Percentiles rank a stretch among this genome's conserved stretches.
Conservation (phyloP, 2,113 vertebrate species). For the Pyrgilauda ruficollis region DNA sequence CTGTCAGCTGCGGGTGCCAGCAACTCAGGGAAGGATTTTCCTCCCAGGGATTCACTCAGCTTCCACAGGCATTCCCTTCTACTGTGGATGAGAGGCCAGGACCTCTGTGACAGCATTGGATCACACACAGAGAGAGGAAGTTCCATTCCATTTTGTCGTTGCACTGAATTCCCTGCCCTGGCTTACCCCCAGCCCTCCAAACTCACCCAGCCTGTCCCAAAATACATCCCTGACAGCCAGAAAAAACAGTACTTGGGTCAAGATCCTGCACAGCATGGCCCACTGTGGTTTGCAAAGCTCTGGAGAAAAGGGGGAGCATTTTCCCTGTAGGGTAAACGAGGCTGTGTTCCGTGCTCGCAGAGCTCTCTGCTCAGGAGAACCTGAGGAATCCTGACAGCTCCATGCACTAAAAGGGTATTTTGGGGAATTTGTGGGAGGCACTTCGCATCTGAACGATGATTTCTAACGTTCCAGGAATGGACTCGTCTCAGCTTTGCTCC, state of each 20-base stretch:
- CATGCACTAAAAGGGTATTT: neutral
- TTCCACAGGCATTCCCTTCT: neutral
- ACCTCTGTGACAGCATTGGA: rapidly evolving
- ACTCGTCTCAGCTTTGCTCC: neutral
- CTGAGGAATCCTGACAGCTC: neutral
- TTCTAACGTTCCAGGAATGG: rapidly evolving
- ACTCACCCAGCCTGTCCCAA: neutral
- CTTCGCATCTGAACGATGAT: neutral
- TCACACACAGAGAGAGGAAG: rapidly evolving
- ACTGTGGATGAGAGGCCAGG: neutral
- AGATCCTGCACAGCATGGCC: rapidly evolving
- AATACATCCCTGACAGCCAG: neutral
- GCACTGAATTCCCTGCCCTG: neutral
- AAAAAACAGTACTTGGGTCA: neutral
- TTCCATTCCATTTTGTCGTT: rapidly evolving
- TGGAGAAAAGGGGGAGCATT: neutral
- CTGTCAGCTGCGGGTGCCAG: neutral
- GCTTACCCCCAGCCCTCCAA: neutral
- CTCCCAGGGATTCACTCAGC: neutral
- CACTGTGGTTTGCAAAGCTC: neutral
- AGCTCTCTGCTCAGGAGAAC: neutral
- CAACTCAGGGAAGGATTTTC: neutral
- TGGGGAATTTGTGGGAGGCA: neutral
- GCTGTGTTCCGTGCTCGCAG: rapidly evolving
- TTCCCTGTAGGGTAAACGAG: neutral